phyloP scores from a whole-genome alignment of 2,888 invertebrate species.

The Drosophila neotestacea region DNA sequence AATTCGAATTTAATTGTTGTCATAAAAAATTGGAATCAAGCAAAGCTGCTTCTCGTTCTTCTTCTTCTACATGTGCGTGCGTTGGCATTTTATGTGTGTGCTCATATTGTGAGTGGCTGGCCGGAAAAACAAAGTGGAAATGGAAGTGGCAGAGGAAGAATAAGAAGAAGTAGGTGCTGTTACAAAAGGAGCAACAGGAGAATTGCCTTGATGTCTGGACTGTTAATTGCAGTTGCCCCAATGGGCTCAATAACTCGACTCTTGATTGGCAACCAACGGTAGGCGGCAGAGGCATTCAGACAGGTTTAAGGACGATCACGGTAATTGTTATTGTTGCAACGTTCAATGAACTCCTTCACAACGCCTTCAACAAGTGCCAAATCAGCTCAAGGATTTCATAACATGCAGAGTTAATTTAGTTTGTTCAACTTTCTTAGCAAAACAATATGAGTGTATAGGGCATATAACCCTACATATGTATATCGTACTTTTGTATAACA shows the following conservation, averaged over 20 bases:
- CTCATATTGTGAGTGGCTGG: slow-evolving; percentile 28
- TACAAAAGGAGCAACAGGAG: slow-evolving; percentile 60
- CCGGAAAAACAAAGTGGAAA: slow-evolving; percentile 4
- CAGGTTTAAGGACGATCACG: slow-evolving; percentile 55
- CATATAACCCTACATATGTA: neutral
- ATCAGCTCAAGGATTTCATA: slow-evolving; percentile 34
- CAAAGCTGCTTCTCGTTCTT: slow-evolving; percentile 21
- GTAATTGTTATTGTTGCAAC: slow-evolving; percentile 50
- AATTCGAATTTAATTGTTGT: slow-evolving; percentile 76
- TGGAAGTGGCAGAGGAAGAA: neutral
- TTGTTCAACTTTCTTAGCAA: slow-evolving; percentile 1
- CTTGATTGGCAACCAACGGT: slow-evolving; percentile 67
- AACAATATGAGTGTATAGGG: neutral
- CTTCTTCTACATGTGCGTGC: slow-evolving; percentile 45
- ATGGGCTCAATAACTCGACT: slow-evolving; percentile 71
- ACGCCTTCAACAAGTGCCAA: slow-evolving; percentile 54
- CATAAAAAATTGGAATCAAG: slow-evolving; percentile 54
- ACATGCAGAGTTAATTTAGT: slow-evolving; percentile 29
- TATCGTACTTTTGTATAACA: neutral
- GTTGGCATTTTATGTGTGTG: slow-evolving; percentile 48
- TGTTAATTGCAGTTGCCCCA: slow-evolving; percentile 59
- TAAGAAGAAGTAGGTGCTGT: neutral
- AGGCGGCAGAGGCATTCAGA: slow-evolving; percentile 6
- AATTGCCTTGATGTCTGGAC: slow-evolving; percentile 46
- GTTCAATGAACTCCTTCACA: slow-evolving; percentile 59